Evolutionary conservation across 2,888 invertebrate genomes (phyloP).

Genomic region (Machimus atricapillus): DNA sequence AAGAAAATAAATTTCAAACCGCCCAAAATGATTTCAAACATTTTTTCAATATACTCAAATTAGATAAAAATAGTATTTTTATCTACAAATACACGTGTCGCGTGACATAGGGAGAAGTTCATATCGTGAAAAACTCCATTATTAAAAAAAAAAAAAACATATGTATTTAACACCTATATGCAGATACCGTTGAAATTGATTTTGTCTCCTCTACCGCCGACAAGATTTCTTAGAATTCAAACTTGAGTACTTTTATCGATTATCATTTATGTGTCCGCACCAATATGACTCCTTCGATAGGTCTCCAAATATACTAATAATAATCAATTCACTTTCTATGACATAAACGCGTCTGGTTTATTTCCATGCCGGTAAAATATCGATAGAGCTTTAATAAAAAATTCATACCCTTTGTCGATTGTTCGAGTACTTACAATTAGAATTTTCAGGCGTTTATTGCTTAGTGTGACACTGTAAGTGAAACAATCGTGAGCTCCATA

Average conservation of each 20-base stretch:
- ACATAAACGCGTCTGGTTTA: neutral
- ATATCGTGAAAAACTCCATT: neutral
- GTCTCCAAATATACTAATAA: slow-evolving; percentile 12
- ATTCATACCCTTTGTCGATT: slow-evolving; percentile 4
- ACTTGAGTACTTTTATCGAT: neutral
- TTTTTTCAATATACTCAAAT: neutral
- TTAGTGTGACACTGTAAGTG: neutral
- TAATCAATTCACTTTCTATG: slow-evolving; percentile 12
- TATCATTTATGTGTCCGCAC: neutral
- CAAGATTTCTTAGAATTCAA: neutral
- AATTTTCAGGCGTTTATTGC: slow-evolving; percentile 13
- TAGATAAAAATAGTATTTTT: neutral
- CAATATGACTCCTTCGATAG: neutral
- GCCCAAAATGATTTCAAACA: neutral
- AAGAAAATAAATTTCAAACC: neutral
- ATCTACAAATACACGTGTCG: neutral
- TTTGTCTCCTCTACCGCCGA: neutral
- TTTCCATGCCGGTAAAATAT: slow-evolving; percentile 12
- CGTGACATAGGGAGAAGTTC: neutral
- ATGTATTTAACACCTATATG: neutral
- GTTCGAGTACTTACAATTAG: slow-evolving; percentile 4
- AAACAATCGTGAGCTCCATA: neutral
- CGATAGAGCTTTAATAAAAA: slow-evolving; percentile 1
- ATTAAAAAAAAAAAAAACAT: neutral
- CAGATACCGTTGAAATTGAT: neutral